A percentile compares a stretch with the other conserved stretches of the same genome.
Evolutionary conservation across 2,888 invertebrate species (phyloP).

Genomic region (Morpho helenor): DNA sequence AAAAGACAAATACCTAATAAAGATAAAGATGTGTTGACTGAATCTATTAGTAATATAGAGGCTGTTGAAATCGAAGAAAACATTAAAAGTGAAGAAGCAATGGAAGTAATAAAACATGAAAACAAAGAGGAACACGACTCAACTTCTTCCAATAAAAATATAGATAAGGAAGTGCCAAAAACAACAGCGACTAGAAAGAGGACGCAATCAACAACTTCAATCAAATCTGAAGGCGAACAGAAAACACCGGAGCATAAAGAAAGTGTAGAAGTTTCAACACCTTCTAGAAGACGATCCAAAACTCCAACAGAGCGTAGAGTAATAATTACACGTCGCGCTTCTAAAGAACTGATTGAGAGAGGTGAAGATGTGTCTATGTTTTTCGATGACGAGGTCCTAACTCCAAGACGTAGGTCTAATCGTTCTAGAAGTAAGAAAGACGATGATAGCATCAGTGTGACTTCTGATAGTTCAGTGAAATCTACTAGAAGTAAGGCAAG

Average conservation of each 20-base stretch:
- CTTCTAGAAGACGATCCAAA: slow-evolving; percentile 29
- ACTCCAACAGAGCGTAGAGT: slow-evolving; percentile 53
- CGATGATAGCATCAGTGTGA: slow-evolving; percentile 58
- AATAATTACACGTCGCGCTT: slow-evolving; percentile 61
- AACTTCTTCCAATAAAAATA: background rate
- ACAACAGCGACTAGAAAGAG: slow-evolving; percentile 44
- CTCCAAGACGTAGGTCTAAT: slow-evolving; percentile 48
- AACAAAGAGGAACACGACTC: background rate
- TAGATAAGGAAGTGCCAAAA: background rate
- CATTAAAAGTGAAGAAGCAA: slow-evolving; percentile 15
- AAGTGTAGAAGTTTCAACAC: slow-evolving; percentile 16
- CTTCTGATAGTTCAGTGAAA: slow-evolving; percentile 51
- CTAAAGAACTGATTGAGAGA: slow-evolving; percentile 53
- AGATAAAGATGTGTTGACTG: background rate
- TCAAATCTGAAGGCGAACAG: slow-evolving; percentile 43
- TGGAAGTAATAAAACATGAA: background rate
- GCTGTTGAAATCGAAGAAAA: slow-evolving; percentile 11
- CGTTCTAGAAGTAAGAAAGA: slow-evolving; percentile 45
- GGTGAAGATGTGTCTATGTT: slow-evolving; percentile 42
- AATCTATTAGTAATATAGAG: background rate
- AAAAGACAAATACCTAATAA: slow-evolving; percentile 2
- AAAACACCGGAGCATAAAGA: slow-evolving; percentile 39
- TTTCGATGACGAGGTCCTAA: slow-evolving; percentile 42
- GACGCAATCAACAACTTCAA: slow-evolving; percentile 49
- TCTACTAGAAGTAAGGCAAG: slow-evolving; percentile 45